Evolutionary conservation across 1,140 invertebrate genomes (phyloP).

Genomic region (Hypsibius dujardini): DNA sequence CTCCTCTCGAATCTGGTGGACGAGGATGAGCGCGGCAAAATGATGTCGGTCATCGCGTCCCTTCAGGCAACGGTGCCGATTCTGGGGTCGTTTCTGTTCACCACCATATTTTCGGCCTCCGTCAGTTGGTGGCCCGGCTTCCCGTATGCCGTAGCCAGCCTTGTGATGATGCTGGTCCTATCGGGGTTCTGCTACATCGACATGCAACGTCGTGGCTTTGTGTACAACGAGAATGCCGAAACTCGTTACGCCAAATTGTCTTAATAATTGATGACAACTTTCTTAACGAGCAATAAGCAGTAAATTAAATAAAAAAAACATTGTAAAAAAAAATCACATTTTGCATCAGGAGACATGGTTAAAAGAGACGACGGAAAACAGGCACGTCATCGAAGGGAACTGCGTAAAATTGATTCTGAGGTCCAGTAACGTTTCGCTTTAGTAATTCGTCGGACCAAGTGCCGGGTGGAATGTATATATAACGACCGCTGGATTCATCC

Average conservation of each 20-base stretch:
- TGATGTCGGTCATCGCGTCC: conserved; percentile 15
- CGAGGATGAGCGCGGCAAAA: conserved; percentile 10
- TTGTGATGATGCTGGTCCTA: not conserved
- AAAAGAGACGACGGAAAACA: too few relatives aligned
- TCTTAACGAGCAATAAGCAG: too few relatives aligned
- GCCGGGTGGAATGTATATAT: conserved; percentile 63
- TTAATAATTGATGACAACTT: too few relatives aligned
- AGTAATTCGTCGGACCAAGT: conserved; percentile 77
- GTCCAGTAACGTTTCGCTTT: conserved; percentile 60
- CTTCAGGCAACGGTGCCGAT: not conserved
- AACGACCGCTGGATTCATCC: conserved; percentile 31
- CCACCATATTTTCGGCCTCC: not conserved
- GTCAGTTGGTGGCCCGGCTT: conserved; percentile 6
- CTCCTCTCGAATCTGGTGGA: conserved; percentile 5
- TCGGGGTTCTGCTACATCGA: not conserved
- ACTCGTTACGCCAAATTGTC: too few relatives aligned
- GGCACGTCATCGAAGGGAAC: not conserved
- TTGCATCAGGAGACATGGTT: too few relatives aligned
- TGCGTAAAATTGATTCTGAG: conserved; percentile 33
- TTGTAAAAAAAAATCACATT: too few relatives aligned
- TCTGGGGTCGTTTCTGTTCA: not conserved
- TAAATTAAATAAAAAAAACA: too few relatives aligned
- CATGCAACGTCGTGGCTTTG: not conserved
- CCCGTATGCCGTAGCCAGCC: not conserved
- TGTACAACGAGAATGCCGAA: too few relatives aligned